These are phyloP conservation scores for Drosophila oshimai DNA, from an alignment of 1,140 invertebrate species.

Conservation along the genomic window DNA sequence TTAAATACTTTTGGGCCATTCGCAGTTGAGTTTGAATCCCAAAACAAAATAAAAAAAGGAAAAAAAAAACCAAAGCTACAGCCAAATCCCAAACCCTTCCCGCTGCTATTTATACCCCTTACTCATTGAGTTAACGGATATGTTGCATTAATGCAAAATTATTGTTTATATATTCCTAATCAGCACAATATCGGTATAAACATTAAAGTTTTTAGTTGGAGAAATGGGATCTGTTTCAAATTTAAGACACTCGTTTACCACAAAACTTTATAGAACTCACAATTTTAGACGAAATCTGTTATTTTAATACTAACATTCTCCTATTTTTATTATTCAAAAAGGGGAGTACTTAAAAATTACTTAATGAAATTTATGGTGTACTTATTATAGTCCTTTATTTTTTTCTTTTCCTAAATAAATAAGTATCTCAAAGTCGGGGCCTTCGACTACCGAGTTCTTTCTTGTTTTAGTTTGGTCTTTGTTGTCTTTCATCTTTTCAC, in stretches of 20 bases:
- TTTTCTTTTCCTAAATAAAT: neutral
- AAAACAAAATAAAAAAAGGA: conserved; percentile 7
- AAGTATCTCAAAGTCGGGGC: neutral
- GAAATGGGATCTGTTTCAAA: no score
- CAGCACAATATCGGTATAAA: no score
- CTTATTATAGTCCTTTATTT: no score
- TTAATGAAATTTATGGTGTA: no score
- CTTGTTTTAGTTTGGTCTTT: neutral
- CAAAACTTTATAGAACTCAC: no score
- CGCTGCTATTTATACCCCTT: conserved; percentile 29
- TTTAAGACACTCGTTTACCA: no score
- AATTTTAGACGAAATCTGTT: no score
- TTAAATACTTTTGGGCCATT: conserved; percentile 74
- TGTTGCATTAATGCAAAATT: no score
- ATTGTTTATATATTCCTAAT: no score
- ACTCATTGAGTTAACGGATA: neutral
- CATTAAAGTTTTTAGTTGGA: conserved; percentile 66
- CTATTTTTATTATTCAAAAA: no score
- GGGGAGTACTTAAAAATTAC: no score
- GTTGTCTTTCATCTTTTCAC: neutral
- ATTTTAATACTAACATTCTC: no score
- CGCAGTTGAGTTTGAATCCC: conserved; percentile 25
- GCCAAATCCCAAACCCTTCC: conserved; percentile 37
- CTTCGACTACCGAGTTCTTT: neutral
- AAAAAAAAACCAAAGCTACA: neutral